These are phyloP conservation scores for Cinclus cinclus DNA, from an alignment of 2,113 vertebrate species.

Conservation along the genomic window DNA sequence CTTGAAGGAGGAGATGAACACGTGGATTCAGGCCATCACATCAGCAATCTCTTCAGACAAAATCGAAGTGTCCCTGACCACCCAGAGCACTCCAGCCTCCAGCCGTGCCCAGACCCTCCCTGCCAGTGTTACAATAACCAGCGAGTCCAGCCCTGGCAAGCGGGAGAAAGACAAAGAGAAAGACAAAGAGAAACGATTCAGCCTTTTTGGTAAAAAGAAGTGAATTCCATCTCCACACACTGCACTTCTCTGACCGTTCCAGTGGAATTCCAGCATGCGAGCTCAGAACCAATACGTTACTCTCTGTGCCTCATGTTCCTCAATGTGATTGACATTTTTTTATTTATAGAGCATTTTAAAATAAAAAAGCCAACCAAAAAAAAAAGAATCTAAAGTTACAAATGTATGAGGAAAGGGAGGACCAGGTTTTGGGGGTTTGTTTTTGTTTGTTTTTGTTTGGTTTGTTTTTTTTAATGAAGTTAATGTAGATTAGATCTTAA, in stretches of 20 bases:
- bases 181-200: slow-evolving; percentile 97
- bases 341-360: slow-evolving; percentile 81
- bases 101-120: slow-evolving; percentile 93
- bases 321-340: slow-evolving; percentile 84
- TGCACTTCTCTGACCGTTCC: slow-evolving; percentile 81
- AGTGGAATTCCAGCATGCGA: slow-evolving; percentile 92
- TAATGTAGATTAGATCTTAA: slow-evolving; percentile 83
- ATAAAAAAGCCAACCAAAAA: slow-evolving; percentile 68
- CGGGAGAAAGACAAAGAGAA: slow-evolving; percentile 93
- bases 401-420: slow-evolving; percentile 78
- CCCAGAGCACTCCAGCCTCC: slow-evolving; percentile 89
- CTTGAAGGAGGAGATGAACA: slow-evolving; percentile 95
- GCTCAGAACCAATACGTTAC: slow-evolving; percentile 93
- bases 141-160: slow-evolving; percentile 92
- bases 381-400: slow-evolving; percentile 73
- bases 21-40: slow-evolving; percentile 95
- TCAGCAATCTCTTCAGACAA: slow-evolving; percentile 83
- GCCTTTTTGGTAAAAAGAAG: slow-evolving; percentile 98
- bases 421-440: slow-evolving; percentile 74
- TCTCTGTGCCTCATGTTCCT: slow-evolving; percentile 90
- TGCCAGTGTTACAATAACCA: slow-evolving; percentile 83
- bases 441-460: slow-evolving; percentile 30
- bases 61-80: slow-evolving; percentile 81
- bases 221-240: slow-evolving; percentile 79
- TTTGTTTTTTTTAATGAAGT: slow-evolving; percentile 67